Evolutionary conservation across 2,797 vertebrate genomes (phyloP).

Genomic region (Pterois miles): DNA sequence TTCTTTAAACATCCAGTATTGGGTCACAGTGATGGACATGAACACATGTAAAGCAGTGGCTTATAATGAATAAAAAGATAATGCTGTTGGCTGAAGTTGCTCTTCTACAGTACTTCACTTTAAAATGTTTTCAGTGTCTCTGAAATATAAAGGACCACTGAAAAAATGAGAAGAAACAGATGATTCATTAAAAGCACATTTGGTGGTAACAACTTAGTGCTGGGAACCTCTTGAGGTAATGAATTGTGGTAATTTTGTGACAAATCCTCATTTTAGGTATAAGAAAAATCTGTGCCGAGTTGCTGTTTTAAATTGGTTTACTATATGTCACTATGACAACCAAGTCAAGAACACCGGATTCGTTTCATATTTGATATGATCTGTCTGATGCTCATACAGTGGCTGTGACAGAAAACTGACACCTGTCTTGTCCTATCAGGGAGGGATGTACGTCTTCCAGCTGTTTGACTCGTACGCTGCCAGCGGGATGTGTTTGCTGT

Average conservation of each 20-base stretch:
- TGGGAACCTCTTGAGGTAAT: neutral
- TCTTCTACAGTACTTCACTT: neutral
- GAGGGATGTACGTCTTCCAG: conserved; percentile 99
- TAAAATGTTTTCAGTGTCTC: neutral
- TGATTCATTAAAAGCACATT: neutral
- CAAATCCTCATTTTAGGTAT: neutral
- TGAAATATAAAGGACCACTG: neutral
- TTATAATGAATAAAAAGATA: neutral
- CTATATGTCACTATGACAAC: neutral
- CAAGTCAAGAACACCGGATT: conserved; percentile 6
- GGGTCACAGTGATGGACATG: neutral
- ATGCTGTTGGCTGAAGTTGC: neutral
- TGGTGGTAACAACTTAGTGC: neutral
- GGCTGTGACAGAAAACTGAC: conserved; percentile 43
- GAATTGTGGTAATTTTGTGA: neutral
- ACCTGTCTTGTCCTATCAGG: conserved; percentile 79
- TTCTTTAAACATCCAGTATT: neutral
- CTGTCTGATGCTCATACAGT: neutral
- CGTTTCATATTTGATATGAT: conserved; percentile 3
- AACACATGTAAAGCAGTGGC: neutral
- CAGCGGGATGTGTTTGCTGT: conserved; percentile 98
- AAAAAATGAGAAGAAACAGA: too few species aligned
- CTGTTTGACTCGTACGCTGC: conserved; percentile 97
- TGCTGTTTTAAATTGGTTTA: neutral
- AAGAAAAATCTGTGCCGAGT: neutral